Evolutionary conservation across 2,113 vertebrate species (phyloP).

Genomic region (Nannobrachium achirus): DNA sequence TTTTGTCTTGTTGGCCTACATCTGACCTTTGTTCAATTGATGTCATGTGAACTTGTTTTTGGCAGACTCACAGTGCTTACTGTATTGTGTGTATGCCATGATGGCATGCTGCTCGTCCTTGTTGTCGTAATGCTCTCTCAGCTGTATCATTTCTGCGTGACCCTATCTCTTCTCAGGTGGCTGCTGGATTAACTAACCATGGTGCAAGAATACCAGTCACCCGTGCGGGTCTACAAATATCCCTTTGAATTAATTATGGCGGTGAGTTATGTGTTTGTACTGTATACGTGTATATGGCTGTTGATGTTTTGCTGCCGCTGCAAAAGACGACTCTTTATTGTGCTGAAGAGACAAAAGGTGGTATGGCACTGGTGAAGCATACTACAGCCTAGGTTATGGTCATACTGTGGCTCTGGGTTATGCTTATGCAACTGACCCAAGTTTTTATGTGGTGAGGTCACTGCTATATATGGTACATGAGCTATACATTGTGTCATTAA

Average conservation of each 20-base stretch:
- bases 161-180: slow-evolving; percentile 14
- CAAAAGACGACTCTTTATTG: not conserved
- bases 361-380: no score
- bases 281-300: slow-evolving; percentile 1
- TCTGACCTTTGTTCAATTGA: slow-evolving; percentile 19
- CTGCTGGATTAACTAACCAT: slow-evolving; percentile 69
- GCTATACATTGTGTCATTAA: no score
- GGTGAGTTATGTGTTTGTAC: slow-evolving; percentile 80
- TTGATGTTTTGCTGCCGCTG: not conserved
- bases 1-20: not conserved
- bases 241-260: slow-evolving; percentile 96
- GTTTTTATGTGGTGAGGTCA: no score
- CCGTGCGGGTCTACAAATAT: slow-evolving; percentile 93
- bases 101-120: not conserved
- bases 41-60: not conserved
- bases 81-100: not conserved
- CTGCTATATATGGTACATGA: no score
- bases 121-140: not conserved
- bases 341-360: not conserved
- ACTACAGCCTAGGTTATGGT: no score
- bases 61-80: not conserved
- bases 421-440: not conserved
- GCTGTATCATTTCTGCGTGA: slow-evolving; percentile 7
- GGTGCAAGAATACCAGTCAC: slow-evolving; percentile 98
- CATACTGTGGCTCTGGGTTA: not conserved